Evolutionary conservation across 2,797 vertebrate genomes (phyloP).

Genomic region (Lates japonicus): DNA sequence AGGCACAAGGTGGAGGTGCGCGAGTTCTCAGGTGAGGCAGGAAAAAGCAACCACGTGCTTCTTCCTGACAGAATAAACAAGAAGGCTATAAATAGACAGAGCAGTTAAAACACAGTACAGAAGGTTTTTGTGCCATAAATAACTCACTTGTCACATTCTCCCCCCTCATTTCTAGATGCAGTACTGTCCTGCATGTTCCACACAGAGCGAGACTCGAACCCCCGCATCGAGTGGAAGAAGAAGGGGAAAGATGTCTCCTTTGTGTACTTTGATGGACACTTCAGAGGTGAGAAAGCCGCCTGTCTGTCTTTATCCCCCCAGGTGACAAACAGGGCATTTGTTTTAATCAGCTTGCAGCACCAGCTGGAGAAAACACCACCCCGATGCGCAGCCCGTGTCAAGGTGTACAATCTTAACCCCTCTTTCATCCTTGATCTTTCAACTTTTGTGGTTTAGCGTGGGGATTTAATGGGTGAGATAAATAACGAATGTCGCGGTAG

Average conservation of each 20-base stretch:
- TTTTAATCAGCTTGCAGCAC: constrained; percentile 54
- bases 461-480: constrained; percentile 41
- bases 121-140: constrained; percentile 50
- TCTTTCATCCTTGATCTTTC: constrained; percentile 30
- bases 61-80: constrained; percentile 46
- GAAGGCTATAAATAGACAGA: constrained; percentile 63
- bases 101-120: constrained; percentile 40
- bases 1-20: constrained; percentile 77
- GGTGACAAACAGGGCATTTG: constrained; percentile 26
- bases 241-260: constrained; percentile 88
- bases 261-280: constrained; percentile 89
- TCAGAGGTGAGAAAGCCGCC: constrained; percentile 84
- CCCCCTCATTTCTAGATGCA: constrained; percentile 81
- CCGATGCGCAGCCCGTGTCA: background rate
- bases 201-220: constrained; percentile 83
- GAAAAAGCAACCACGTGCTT: constrained; percentile 5
- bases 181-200: constrained; percentile 90
- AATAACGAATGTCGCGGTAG: constrained; percentile 50
- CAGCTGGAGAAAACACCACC: constrained; percentile 31
- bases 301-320: background rate
- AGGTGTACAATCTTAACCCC: constrained; percentile 21
- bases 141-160: constrained; percentile 29
- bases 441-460: constrained; percentile 26
- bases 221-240: constrained; percentile 98
- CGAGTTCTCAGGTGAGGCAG: constrained; percentile 78